phyloP scores from a whole-genome alignment of 2,888 invertebrate species.

The Sepiola atlantica region DNA sequence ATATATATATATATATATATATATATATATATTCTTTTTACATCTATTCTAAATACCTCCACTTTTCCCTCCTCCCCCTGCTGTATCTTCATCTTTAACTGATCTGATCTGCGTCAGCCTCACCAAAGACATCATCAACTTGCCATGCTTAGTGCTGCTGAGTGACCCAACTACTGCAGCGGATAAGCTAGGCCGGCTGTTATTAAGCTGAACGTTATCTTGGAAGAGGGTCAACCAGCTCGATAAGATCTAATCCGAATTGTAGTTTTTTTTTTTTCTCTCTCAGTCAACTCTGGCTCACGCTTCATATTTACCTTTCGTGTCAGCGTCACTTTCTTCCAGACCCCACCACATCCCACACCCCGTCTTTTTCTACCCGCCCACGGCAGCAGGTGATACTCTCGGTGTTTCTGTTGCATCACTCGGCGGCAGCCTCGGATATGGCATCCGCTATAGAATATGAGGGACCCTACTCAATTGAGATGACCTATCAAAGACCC shows the following conservation, averaged over 20 bases:
- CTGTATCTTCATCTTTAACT: neutral
- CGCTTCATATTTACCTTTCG: neutral
- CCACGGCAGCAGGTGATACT: neutral
- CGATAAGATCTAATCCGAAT: slow-evolving; percentile 32
- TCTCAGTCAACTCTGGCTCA: slow-evolving; percentile 32
- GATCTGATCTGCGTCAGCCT: neutral
- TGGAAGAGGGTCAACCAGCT: slow-evolving; percentile 23
- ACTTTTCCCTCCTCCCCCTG: neutral
- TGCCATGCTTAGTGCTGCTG: neutral
- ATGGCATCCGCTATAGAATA: slow-evolving; percentile 12
- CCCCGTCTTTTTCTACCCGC: too few relatives aligned
- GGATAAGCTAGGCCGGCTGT: slow-evolving; percentile 32
- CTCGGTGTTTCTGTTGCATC: neutral
- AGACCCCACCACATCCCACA: too few relatives aligned
- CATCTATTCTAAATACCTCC: neutral
- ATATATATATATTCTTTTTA: too few relatives aligned
- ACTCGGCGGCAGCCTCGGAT: slow-evolving; percentile 32
- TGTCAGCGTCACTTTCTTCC: neutral
- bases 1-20: too few relatives aligned
- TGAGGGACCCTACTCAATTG: slow-evolving; percentile 21
- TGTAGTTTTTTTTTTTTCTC: neutral
- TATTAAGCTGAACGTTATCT: slow-evolving; percentile 4
- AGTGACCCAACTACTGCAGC: neutral
- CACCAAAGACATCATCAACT: slow-evolving; percentile 32
- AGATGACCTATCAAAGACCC: neutral